Evolutionary conservation across 2,888 invertebrate genomes (phyloP), one percentile per base, ranked within the genome.

Genomic region (Oscheius sp.): DNA sequence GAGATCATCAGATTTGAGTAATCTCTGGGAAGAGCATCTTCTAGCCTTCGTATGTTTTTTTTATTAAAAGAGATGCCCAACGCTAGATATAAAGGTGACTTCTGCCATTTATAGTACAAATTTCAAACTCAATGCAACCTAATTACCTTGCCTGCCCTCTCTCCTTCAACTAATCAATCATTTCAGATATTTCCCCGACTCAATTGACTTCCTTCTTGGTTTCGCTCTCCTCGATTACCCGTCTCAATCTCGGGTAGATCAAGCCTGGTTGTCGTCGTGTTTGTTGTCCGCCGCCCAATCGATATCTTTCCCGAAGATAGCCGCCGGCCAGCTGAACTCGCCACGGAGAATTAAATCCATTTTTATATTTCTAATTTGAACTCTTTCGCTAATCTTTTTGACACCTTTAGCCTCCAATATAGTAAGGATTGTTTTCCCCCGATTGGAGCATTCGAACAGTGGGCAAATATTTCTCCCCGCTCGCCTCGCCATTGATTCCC

Each of bases 271-370:
- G n/a, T n/a, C 35, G 49, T 3, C 21, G 16, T 49, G 49, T 49
- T 49, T 49, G 49, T 49, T 18, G 21, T 55, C 55, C 46, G 27
- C 25, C 29, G 25, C 58, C 27, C 29, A 29, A 61, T 61, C 61
- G 61, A 61, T 61, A 61, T n/a, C 61, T 45, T 58, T 35, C 45
- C 61, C 61, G 61, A 61, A 61, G 61, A 61, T 61, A 43, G 61
- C 61, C 61, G 43, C 5, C 61, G 61, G 61, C 61, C 41, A 61
- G 61, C 61, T 6, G 13, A n/a, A n/a, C n/a, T n/a, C 21, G 49
- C 49, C n/a, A 49, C 3, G 6, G n/a, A 49, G n/a, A 13, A 5
- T n/a, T n/a, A 18, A 2, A 49, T 2, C 49, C 49, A 49, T 49
- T 49, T 13, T n/a, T n/a, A n/a, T 49, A 5, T 18, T 49, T 18